Evolutionary conservation across 1,140 invertebrate genomes (phyloP), one percentile per base, ranked within the genome.

Genomic region (Drosophila paulistorum): DNA sequence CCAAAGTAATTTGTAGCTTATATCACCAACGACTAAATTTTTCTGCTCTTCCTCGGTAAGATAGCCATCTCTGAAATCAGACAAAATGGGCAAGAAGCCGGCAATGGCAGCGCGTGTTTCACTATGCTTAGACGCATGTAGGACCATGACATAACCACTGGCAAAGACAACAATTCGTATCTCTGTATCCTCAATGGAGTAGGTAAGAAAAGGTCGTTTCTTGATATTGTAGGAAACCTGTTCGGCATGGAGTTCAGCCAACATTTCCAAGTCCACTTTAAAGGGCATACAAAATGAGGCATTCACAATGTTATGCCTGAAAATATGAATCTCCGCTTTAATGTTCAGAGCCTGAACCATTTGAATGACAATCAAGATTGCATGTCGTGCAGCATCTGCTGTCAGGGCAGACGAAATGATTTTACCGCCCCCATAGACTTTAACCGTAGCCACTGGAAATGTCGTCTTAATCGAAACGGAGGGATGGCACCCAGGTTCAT

Each of bases 221-320:
- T 59, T 58, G 0, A 26, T 26, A 64, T 89, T 89, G 0, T 48
- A 26, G 1, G 62, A 69, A 0, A 79, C 65, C 4, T 72, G 37
- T 7, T 65, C 63, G 39, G 11, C 10, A 20, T 89, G 59, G 17
- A 42, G 10, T 7, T 69, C 57, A 7, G 41, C 57, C n/a, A 87
- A 58, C 30, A 67, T 20, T 7, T 77, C 42, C 37, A 87, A 14
- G 35, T 87, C 73, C 5, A 87, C 30, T 37, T 80, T 83, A 35
- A 87, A 87, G 5, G 83, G 83, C 63, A 87, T 68, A 10, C 71
- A 77, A 9, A 87, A 89, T 0, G 83, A 74, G 45, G 83, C 83
- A 14, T 74, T 63, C 3, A 87, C 83, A 9, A 70, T 68, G 23
- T 73, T 87, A 62, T 68, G 76, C n/a, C 33, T 68, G 2, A 80